These are phyloP conservation scores for Eulimnadia texana DNA, from an alignment of 1,140 invertebrate genomes.

Conservation along the genomic window DNA sequence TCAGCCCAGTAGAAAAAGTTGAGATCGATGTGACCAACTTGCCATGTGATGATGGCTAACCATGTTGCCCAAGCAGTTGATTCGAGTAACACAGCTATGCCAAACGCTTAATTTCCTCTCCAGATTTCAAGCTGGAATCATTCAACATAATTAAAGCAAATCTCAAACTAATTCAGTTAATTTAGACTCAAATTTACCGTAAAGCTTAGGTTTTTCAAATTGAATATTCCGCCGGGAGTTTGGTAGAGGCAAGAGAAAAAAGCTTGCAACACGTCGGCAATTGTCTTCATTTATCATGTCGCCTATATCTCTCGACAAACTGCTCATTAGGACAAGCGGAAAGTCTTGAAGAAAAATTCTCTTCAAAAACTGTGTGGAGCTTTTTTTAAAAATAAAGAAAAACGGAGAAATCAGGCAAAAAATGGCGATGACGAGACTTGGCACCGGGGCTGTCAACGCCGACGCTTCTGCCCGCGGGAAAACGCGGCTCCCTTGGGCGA, in stretches of 20 bases:
- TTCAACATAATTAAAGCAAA: no score
- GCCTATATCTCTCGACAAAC: no score
- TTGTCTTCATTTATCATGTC: no score
- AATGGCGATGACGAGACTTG: background rate
- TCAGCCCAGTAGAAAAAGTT: background rate
- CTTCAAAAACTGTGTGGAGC: no score
- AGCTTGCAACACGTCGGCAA: no score
- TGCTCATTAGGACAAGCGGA: no score
- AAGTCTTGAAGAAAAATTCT: no score
- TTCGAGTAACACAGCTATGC: background rate
- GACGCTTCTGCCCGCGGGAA: background rate
- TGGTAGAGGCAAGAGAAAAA: no score
- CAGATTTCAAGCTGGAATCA: background rate
- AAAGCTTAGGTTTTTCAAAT: no score
- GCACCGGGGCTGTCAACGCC: background rate
- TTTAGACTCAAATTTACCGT: no score
- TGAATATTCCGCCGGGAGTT: no score
- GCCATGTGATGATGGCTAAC: background rate
- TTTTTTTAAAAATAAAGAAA: background rate
- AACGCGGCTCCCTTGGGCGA: background rate
- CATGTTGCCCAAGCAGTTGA: background rate
- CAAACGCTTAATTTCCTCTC: background rate
- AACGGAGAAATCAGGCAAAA: background rate
- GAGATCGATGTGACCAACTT: background rate
- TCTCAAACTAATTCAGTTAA: no score